Evolutionary conservation across 2,113 vertebrate genomes (phyloP).

Genomic region (Rousettus leschenaultii): DNA sequence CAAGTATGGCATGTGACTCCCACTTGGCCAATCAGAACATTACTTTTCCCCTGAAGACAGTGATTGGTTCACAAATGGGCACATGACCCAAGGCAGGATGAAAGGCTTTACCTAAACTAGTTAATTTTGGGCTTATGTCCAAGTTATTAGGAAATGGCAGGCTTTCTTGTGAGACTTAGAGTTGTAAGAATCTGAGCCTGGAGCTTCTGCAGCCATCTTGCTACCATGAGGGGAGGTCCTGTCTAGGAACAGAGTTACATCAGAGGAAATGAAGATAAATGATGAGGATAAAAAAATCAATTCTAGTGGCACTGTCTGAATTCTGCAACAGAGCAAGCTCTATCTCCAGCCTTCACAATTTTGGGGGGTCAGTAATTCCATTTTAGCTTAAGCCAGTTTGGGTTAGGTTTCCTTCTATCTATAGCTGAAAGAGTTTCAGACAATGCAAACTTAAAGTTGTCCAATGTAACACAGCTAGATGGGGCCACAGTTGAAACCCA

Average conservation of each 20-base stretch:
- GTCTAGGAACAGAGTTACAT: neutral
- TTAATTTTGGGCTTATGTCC: neutral
- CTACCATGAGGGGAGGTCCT: neutral
- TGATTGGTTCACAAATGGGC: neutral
- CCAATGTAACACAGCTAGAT: neutral
- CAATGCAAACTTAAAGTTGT: neutral
- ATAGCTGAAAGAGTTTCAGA: neutral
- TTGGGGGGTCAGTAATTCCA: neutral
- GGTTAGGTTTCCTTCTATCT: neutral
- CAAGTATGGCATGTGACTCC: neutral
- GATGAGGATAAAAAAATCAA: neutral
- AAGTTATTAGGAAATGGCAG: neutral
- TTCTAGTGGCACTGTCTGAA: neutral
- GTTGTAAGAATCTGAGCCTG: neutral
- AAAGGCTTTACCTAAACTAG: neutral
- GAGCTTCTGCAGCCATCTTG: neutral
- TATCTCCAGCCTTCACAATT: neutral
- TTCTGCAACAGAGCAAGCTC: neutral
- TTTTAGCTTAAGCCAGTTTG: neutral
- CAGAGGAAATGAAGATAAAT: neutral
- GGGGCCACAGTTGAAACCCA: neutral
- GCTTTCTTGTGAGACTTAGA: neutral
- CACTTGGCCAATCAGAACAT: neutral
- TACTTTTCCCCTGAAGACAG: neutral
- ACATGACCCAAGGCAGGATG: neutral